A percentile compares a stretch with the other conserved stretches of the same genome.
phyloP scores from a whole-genome alignment of 2,888 invertebrate genomes.

The Napeogenes sylphis region DNA sequence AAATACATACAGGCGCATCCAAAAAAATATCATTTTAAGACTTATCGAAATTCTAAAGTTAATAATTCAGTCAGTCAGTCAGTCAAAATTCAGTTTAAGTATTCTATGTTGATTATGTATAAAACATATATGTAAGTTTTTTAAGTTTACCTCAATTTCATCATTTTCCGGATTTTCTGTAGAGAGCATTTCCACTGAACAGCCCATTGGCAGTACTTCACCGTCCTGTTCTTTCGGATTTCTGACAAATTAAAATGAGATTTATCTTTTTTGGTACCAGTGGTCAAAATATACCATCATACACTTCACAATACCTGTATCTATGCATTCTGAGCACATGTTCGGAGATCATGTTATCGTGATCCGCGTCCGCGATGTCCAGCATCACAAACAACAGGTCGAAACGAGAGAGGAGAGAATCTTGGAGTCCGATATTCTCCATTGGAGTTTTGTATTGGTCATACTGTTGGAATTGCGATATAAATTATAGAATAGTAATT shows the following conservation, averaged over 20 bases:
- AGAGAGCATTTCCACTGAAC: constrained; percentile 89
- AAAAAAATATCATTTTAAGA: background rate
- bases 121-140: too few species aligned
- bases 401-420: constrained; percentile 97
- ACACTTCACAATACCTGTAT: constrained; percentile 79
- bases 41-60: too few species aligned
- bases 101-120: background rate
- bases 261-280: background rate
- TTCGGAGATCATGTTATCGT: constrained; percentile 94
- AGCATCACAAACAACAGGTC: constrained; percentile 98
- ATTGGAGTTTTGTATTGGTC: constrained; percentile 99
- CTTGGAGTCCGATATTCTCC: constrained; percentile 99
- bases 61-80: too few species aligned
- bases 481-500: background rate
- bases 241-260: constrained; percentile 59
- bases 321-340: constrained; percentile 98
- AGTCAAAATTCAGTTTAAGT: background rate
- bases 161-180: constrained; percentile 88
- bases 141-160: constrained; percentile 63
- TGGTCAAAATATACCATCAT: too few species aligned
- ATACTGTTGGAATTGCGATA: constrained; percentile 79
- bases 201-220: constrained; percentile 90
- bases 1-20: background rate
- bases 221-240: constrained; percentile 96
- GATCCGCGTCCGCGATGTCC: constrained; percentile 93